Base-by-base conservation (phyloP, 2,888 invertebrate genomes). In the Sminthurinus aureus region DNA sequence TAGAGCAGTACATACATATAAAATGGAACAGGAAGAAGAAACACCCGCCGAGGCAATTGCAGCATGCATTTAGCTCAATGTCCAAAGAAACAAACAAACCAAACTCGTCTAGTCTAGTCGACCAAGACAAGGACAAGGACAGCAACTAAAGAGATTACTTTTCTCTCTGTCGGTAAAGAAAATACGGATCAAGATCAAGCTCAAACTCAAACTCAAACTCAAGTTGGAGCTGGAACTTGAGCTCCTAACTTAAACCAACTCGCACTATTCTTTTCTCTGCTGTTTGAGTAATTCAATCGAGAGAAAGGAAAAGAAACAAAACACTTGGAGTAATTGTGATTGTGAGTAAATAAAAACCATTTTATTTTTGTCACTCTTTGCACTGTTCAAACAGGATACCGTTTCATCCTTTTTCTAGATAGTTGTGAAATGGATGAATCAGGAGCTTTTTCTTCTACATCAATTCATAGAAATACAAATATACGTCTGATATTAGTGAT, bases 131-230 rank as follows among this genome's bases (percentile, higher is more conserved):
- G 18, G 58, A 58, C 15, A 58, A 18, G 18, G 58, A 58, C 58
- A 58, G 58, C 58, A 58, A 58, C 58, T 58, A 58, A 58, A 58
- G 58, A 58, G 58, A 58, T 58, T 58, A 58, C 58, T 58, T 58
- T 58, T 58, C 9, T 13, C 18, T 58, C 13, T 58, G 9, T 58
- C 18, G 9, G 1, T 9, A 18, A 18, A 58, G 58, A 18, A 58
- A 58, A 58, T 58, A 58, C 15, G 58, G 58, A 58, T 38, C 38
- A 38, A 38, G 38, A 38, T 38, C 38, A 38, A 38, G 3, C 38
- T 38, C 38, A 6, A 6, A 11, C 13, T 13, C 2, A 11, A 58
- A 11, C 2, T 13, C 9, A 11, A 58, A 11, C 18, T 58, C 15
- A n/a, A n/a, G n/a, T n/a, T n/a, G n/a, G 38, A 6, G 58, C 13